A percentile compares a stretch with the other conserved stretches of the same genome.
phyloP scores from a whole-genome alignment of 2,113 vertebrate genomes.

The Ciconia stormi region DNA sequence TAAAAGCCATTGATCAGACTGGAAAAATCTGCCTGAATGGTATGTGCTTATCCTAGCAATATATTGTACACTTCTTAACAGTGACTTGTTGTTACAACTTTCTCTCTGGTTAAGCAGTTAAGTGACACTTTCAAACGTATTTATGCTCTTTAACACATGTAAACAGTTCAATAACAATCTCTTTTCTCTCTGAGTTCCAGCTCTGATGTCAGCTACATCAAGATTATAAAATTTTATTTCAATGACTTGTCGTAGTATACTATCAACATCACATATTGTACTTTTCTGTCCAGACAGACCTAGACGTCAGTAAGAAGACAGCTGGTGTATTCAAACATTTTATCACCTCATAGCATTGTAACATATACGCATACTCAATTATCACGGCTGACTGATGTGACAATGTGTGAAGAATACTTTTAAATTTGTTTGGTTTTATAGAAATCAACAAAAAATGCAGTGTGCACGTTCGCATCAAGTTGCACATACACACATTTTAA shows the following conservation, averaged over 20 bases:
- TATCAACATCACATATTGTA: neutral
- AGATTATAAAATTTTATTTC: neutral
- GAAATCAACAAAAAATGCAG: neutral
- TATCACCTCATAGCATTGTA: neutral
- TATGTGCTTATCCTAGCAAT: neutral
- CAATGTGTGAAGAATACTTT: neutral
- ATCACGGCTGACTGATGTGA: neutral
- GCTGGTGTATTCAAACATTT: neutral
- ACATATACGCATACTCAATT: neutral
- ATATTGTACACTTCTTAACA: neutral
- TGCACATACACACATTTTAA: neutral
- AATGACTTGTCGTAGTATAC: neutral
- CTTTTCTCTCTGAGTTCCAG: neutral
- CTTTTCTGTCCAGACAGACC: neutral
- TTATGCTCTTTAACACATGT: neutral
- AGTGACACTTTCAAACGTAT: neutral
- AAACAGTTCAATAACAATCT: neutral
- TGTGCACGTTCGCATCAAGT: neutral
- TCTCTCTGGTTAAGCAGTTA: neutral
- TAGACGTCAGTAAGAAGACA: neutral
- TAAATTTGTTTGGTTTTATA: neutral
- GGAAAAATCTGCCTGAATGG: neutral
- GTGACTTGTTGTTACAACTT: neutral
- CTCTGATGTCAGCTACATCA: neutral
- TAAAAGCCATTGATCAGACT: neutral